Evolutionary conservation across 2,797 vertebrate species (phyloP).

Genomic region (Pelobates cultripes): DNA sequence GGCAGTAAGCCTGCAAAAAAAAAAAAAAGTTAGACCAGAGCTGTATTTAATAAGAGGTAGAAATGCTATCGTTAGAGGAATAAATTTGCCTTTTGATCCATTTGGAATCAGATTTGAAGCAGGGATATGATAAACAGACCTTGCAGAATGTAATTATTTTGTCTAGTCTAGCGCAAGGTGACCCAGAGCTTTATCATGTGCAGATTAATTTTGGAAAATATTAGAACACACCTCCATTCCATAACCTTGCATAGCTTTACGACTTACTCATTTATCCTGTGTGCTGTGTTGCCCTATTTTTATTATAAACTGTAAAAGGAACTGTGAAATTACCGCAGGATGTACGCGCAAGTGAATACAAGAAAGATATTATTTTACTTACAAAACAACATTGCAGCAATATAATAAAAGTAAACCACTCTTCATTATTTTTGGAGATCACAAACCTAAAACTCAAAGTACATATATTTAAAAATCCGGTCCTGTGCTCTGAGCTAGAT

Average conservation of each 20-base stretch:
- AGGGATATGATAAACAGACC: constrained; percentile 29
- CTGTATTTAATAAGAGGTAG: background rate
- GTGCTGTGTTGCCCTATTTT: background rate
- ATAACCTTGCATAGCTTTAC: constrained; percentile 2
- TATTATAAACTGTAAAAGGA: background rate
- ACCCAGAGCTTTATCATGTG: constrained; percentile 11
- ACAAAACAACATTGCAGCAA: background rate
- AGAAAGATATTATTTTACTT: background rate
- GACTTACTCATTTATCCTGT: background rate
- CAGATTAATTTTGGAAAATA: constrained; percentile 13
- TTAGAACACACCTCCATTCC: constrained; percentile 10
- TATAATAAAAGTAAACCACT: no score
- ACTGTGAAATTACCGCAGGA: background rate
- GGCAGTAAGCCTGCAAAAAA: background rate
- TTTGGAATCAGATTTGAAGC: constrained; percentile 2
- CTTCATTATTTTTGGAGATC: no score
- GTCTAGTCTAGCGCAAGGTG: constrained; percentile 2
- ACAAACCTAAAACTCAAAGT: background rate
- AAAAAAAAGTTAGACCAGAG: background rate
- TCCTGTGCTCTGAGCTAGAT: no score
- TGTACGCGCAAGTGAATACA: background rate
- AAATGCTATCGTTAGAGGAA: background rate
- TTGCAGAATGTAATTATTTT: constrained; percentile 16
- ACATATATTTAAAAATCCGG: no score
- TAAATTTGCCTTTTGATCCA: background rate